Evolutionary conservation across 2,888 invertebrate species (phyloP).

Genomic region (Eulithis prunata): DNA sequence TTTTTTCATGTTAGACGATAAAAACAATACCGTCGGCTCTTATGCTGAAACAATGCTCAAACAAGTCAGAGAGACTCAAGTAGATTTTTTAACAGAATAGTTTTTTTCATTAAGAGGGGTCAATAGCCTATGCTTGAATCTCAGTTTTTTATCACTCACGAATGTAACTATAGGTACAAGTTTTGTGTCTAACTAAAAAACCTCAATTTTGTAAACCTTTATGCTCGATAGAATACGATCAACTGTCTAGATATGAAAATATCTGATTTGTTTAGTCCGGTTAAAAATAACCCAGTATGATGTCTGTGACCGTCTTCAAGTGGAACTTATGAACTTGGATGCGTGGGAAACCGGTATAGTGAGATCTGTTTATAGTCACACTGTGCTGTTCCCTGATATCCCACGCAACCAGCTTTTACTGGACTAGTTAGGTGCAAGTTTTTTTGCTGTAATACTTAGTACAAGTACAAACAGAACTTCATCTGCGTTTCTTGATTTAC

Average conservation of each 20-base stretch:
- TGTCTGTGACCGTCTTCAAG: slow-evolving; percentile 10
- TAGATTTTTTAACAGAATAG: no score
- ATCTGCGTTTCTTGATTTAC: no score
- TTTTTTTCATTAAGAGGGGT: no score
- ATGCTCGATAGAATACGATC: neutral
- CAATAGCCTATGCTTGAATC: no score
- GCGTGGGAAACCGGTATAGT: slow-evolving; percentile 26
- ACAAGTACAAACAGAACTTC: neutral
- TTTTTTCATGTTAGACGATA: neutral
- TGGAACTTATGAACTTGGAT: slow-evolving; percentile 19
- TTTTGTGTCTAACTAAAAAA: no score
- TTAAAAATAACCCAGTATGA: slow-evolving; percentile 12
- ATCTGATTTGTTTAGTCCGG: neutral
- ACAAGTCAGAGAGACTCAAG: no score
- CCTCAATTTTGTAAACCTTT: neutral
- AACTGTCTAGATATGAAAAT: neutral
- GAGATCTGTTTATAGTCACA: slow-evolving; percentile 19
- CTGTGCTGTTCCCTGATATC: slow-evolving; percentile 13
- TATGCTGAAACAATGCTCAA: no score
- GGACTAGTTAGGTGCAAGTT: slow-evolving; percentile 6
- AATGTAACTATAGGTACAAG: neutral
- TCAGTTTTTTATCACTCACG: no score
- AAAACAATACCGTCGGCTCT: no score
- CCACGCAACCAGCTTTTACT: slow-evolving; percentile 19
- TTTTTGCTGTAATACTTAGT: neutral